phyloP scores from a whole-genome alignment of 2,113 vertebrate species.

The Rhineura floridana region DNA sequence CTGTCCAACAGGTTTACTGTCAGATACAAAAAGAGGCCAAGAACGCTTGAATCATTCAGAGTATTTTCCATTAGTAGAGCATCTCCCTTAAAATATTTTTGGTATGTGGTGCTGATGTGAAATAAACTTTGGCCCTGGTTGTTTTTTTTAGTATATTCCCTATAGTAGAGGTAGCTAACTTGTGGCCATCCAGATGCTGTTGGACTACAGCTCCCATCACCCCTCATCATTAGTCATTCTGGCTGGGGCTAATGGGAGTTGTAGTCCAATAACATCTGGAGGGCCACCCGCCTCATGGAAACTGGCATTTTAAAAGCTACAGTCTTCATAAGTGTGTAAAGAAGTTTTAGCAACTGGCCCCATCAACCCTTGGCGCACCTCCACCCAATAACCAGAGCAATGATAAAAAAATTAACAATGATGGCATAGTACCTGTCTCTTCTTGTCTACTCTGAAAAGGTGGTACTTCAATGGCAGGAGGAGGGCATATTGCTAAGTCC shows the following conservation, averaged over 20 bases:
- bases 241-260: no score
- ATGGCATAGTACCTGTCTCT: not conserved
- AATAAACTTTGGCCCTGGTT: not conserved
- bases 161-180: no score
- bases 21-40: not conserved
- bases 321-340: not conserved
- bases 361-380: not conserved
- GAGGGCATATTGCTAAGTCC: slow-evolving; percentile 17
- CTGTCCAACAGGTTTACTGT: not conserved
- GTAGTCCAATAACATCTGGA: no score
- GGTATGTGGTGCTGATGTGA: not conserved
- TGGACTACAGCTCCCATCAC: no score
- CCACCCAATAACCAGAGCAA: not conserved
- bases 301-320: not conserved
- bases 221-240: no score
- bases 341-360: not conserved
- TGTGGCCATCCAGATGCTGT: no score
- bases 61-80: not conserved
- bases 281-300: accelerated
- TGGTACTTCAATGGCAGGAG: slow-evolving; percentile 60
- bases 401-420: accelerated
- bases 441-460: slow-evolving; percentile 5
- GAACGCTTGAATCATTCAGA: not conserved
- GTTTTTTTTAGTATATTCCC: not conserved
- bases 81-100: not conserved